Conservation (phyloP, 92 coral and sea anemone genomes). For the Palythoa caribaeorum region DNA sequence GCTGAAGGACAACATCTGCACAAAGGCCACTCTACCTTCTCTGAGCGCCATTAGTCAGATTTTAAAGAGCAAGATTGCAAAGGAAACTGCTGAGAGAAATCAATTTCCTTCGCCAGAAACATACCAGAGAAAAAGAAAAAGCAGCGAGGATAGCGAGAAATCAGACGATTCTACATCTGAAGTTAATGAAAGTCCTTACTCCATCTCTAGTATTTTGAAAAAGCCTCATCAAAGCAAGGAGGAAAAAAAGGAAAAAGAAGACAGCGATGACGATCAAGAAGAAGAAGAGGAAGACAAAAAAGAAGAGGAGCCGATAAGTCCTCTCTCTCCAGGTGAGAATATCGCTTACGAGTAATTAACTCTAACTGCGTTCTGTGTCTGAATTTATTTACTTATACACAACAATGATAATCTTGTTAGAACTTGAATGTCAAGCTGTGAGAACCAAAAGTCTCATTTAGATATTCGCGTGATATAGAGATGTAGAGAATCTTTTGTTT, state of each 20-base stretch:
- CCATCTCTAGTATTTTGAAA: conserved; percentile 38
- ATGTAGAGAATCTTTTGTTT: conserved; percentile 30
- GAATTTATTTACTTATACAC: not conserved
- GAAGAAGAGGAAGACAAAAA: conserved; percentile 29
- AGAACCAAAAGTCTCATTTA: not conserved
- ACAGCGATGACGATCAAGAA: conserved; percentile 17
- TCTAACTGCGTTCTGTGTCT: not conserved
- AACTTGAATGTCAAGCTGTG: not conserved
- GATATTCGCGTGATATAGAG: conserved; percentile 38
- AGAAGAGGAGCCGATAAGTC: conserved; percentile 60
- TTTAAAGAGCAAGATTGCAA: conserved; percentile 81
- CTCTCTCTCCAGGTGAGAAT: conserved; percentile 49
- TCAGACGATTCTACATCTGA: conserved; percentile 22
- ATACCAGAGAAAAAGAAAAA: conserved; percentile 53
- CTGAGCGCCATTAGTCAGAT: conserved; percentile 93
- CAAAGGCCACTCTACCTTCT: conserved; percentile 88
- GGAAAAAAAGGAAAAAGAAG: conserved; percentile 45
- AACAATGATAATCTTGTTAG: not conserved
- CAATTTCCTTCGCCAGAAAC: conserved; percentile 68
- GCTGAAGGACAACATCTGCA: conserved; percentile 83
- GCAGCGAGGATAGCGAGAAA: conserved; percentile 47
- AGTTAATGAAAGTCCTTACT: conserved; percentile 35
- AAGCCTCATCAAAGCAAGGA: conserved; percentile 42
- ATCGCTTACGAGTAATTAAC: conserved; percentile 58
- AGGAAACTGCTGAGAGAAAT: conserved; percentile 75